Conservation (phyloP, 2,797 vertebrate species). For the Zenarchopterus dispar region DNA sequence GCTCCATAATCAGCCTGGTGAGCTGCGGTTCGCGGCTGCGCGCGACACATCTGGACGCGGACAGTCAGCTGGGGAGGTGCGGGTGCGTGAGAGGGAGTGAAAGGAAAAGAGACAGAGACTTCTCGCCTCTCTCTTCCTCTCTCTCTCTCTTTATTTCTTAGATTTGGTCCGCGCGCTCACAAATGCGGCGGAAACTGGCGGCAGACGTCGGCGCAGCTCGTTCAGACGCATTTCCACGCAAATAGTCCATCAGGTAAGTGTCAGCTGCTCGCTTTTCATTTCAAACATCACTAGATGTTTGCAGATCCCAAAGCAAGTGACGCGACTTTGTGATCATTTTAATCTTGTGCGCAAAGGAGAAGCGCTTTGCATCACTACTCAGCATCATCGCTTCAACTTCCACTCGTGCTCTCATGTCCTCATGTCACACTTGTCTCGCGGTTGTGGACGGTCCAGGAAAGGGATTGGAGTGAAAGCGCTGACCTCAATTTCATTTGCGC, state of each 20-base stretch:
- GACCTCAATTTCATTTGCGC: slow-evolving; percentile 1
- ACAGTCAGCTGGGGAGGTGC: slow-evolving; percentile 27
- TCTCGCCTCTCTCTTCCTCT: not conserved
- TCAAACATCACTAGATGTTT: not conserved
- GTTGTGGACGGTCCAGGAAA: not conserved
- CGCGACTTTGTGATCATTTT: not conserved
- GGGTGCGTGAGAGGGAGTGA: slow-evolving; percentile 4
- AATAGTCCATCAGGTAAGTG: slow-evolving; percentile 53
- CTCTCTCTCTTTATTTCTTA: too few species aligned
- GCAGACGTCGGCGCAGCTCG: slow-evolving; percentile 7
- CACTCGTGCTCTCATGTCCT: not conserved
- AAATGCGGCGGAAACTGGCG: slow-evolving; percentile 41
- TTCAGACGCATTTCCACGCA: slow-evolving; percentile 27
- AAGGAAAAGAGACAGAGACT: slow-evolving; percentile 8
- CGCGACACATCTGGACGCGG: slow-evolving; percentile 78
- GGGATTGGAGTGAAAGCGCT: not conserved
- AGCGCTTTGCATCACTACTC: not conserved
- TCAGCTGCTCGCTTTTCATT: not conserved
- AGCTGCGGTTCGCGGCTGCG: slow-evolving; percentile 70
- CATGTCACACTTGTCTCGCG: slow-evolving; percentile 7
- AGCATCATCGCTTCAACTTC: slow-evolving; percentile 6
- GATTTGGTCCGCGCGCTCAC: slow-evolving; percentile 17
- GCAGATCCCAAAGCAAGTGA: not conserved
- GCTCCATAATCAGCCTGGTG: slow-evolving; percentile 76
- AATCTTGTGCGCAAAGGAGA: not conserved